Base-by-base conservation (phyloP, 2,888 invertebrate species). In the Cetonia aurata region DNA sequence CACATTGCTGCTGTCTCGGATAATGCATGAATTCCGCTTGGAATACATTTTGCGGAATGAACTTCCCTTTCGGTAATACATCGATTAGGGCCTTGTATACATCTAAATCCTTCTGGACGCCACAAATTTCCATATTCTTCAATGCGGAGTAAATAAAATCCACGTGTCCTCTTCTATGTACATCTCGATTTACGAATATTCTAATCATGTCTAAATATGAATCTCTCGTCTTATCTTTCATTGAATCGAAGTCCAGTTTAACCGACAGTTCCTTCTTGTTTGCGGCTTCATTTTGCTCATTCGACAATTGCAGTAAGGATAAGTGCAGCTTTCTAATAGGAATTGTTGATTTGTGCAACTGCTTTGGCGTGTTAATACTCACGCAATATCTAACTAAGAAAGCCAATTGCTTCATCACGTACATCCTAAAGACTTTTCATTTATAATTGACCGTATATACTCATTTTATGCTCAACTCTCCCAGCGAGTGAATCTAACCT, bases 1-100 rank as follows among this genome's bases (percentile, higher is more conserved):
- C 93, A 84, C 96, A 96, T 74, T 96, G 93, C 80, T 99, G 99
- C 80, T 99, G 99, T 82, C 95, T 95, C 0, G 98, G 97, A 86
- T 94, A 98, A 83, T 98, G 96, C 90, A 93, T 90, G 78, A 97
- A 94, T 83, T 97, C 96, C 0, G 92, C 90, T 87, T 98, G 95
- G 83, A 95, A 91, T 53, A 91, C 85, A 82, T 94, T 96, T 42
- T 85, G 85, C 0, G 99, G 92, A 74, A 98, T 90, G 85, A 96
- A 93, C 83, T 90, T 93, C 52, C 96, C 95, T 84, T 96, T 94
- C 0, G 97, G 96, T 82, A 98, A 87, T 48, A 97, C 89, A 81
- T 96, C 91, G 44, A 98, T 85, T 59, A 98, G 80, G 15, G 91
- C 88, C 83, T 95, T 98, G 81, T 98, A 98, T 0, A 91, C 91